A percentile compares a stretch with the other conserved stretches of the same genome.
These are phyloP conservation scores for Eupeodes corollae DNA, from an alignment of 1,140 invertebrate genomes.

Conservation along the genomic window DNA sequence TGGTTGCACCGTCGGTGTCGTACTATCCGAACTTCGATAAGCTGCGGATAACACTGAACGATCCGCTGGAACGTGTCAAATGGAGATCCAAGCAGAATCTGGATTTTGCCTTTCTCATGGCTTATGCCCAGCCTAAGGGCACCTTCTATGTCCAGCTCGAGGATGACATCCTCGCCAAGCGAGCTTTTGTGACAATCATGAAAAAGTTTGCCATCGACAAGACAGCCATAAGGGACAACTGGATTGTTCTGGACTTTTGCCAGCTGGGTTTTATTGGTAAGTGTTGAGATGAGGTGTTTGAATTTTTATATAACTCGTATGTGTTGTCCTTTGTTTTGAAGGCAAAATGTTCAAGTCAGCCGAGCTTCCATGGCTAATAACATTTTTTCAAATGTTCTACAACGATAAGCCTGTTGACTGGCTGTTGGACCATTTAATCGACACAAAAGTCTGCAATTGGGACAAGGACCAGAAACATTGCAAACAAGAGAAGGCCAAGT, in stretches of 20 bases:
- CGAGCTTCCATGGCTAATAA: slow-evolving; percentile 77
- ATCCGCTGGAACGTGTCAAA: slow-evolving; percentile 74
- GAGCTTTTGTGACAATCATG: slow-evolving; percentile 73
- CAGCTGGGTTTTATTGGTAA: slow-evolving; percentile 83
- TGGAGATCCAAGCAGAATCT: slow-evolving; percentile 98
- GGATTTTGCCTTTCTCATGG: slow-evolving; percentile 93
- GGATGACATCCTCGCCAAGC: slow-evolving; percentile 89
- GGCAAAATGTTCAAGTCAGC: slow-evolving; percentile 88
- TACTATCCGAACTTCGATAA: slow-evolving; percentile 85
- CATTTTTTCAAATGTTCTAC: slow-evolving; percentile 85
- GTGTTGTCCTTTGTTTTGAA: slow-evolving; percentile 22
- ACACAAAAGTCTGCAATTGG: slow-evolving; percentile 81
- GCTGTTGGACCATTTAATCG: slow-evolving; percentile 83
- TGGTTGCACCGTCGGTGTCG: slow-evolving; percentile 69
- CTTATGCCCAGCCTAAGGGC: slow-evolving; percentile 74
- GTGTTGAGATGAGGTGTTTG: slow-evolving; percentile 4
- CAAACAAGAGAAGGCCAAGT: slow-evolving; percentile 60
- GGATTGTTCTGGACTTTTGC: slow-evolving; percentile 93
- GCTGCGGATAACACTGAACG: slow-evolving; percentile 69
- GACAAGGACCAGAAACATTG: slow-evolving; percentile 86
- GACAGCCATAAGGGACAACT: slow-evolving; percentile 60
- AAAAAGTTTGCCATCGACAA: slow-evolving; percentile 78
- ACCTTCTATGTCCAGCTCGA: slow-evolving; percentile 83
- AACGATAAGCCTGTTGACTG: slow-evolving; percentile 96
- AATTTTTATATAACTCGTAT: not conserved